Base-by-base conservation (phyloP, 2,888 invertebrate genomes). In the Hydrotaea diabolus region DNA sequence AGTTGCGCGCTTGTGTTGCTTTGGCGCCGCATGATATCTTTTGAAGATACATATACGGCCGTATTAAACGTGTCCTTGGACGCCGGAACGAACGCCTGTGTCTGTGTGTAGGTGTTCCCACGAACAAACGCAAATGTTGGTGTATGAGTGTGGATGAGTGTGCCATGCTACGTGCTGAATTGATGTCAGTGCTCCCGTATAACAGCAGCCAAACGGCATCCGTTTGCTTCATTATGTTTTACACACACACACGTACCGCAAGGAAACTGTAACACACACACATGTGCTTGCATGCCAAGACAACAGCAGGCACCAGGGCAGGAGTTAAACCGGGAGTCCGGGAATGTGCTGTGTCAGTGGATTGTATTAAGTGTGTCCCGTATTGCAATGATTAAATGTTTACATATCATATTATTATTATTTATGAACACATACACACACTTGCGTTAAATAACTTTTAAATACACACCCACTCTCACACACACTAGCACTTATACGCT, bases 341-440 rank as follows among this genome's bases (percentile, higher is more conserved):
- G 49, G 2, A n/a, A n/a, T 49, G 43, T 36, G 36, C 5, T 8
- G 31, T 49, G 49, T 15, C 49, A 49, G 49, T 1, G n/a, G 49
- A 49, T 49, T 13, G 1, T 72, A 11, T 8, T 55, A 53, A 8
- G 23, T 31, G 31, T 53, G 31, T 39, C 21, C 1, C 1, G 2
- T 69, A 23, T 69, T 69, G 69, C 43, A 46, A 46, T 73, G 57
- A 73, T 73, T 55, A 36, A 73, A 57, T 73, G 21, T 55, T 55
- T 36, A 57, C 46, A 69, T 46, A 39, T 69, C 39, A 66, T 19
- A 69, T 21, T 46, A 46, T 43, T 69, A 69, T 46, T 69, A 69
- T 69, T 69, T 23, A 23, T 46, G 13, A 13, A 69, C 62, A 31
- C 36, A 9, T n/a, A 31, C 36, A 23, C 31, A 15, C 49, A 49